Base-by-base conservation (phyloP, 2,113 vertebrate species). In the Acanthochromis polyacanthus region DNA sequence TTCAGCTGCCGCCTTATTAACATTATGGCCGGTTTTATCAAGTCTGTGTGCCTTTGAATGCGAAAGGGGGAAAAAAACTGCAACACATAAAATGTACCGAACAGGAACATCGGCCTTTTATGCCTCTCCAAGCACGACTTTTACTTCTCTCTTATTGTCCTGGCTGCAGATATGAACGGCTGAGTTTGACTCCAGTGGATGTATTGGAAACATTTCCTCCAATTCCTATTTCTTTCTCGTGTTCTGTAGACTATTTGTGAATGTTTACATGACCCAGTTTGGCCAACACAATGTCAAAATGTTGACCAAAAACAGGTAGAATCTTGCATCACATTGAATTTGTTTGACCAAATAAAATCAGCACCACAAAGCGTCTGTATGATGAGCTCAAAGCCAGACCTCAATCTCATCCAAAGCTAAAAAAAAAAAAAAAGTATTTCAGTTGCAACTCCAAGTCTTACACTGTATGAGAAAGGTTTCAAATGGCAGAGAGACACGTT, bases 21-120 rank as follows among this genome's bases (percentile, higher is more conserved):
- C 38, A 65, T 78, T 72, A 80, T 14, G 83, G 79, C 62, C 70
- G 62, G 45, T 84, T 91, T 92, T 80, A 88, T 89, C 53, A 84
- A 85, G 74, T 36, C 69, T 40, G 62, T 40, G 19, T 51, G 76
- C 48, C 78, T 90, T 80, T 81, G 77, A 86, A 85, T 67, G 52
- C 56, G 75, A 83, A 69, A 79, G 62, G 5, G 38, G 16, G 11
- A 30, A 17, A 59, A 55, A 38, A 28, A 61, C 61, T 32, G 59
- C 61, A 11, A 75, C 6, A 10, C 63, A 79, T 65, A 75, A 89
- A 88, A 67, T 48, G 2, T 46, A 64, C 61, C 2, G 25, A 65
- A 64, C 45, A 60, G 72, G 17, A 71, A 66, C 68, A n/a, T 2
- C 36, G 63, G 50, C 77, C 74, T 76, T 76, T 86, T 46, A 72